These are phyloP conservation scores for Sphenopsis melanotis DNA, from an alignment of 2,797 vertebrate genomes.

Conservation along the genomic window DNA sequence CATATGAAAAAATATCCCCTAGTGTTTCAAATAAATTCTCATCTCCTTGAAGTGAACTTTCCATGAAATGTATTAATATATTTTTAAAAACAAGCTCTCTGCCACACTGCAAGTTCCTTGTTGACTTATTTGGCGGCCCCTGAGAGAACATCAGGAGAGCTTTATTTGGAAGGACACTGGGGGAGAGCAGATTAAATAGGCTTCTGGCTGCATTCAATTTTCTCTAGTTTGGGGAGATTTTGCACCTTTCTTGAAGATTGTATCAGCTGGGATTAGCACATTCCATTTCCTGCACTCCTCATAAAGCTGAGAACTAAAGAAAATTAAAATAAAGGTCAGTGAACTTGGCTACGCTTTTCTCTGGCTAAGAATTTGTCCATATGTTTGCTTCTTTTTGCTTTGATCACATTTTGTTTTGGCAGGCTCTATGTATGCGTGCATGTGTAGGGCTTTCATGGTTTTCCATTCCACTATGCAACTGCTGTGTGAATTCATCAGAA, in stretches of 20 bases:
- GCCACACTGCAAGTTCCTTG: background rate
- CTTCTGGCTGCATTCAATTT: slow-evolving; percentile 48
- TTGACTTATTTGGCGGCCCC: slow-evolving; percentile 15
- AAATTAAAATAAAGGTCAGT: slow-evolving; percentile 69
- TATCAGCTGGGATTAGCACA: slow-evolving; percentile 63
- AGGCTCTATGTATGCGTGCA: background rate
- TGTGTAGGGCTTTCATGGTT: background rate
- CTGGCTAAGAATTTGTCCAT: slow-evolving; percentile 41
- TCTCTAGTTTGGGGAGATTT: slow-evolving; percentile 45
- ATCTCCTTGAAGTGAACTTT: slow-evolving; percentile 23
- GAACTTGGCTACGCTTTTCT: slow-evolving; percentile 47
- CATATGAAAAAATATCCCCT: slow-evolving; percentile 1
- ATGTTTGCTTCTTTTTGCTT: slow-evolving; percentile 23
- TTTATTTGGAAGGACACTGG: slow-evolving; percentile 39
- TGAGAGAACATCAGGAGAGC: background rate
- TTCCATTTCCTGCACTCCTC: slow-evolving; percentile 63
- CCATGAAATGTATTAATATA: background rate
- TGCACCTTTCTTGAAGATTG: slow-evolving; percentile 57
- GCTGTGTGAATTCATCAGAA: background rate
- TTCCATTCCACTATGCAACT: background rate
- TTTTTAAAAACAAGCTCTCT: background rate
- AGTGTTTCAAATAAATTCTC: slow-evolving; percentile 38
- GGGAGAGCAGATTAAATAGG: slow-evolving; percentile 18
- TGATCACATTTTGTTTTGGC: slow-evolving; percentile 8
- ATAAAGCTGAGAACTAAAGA: slow-evolving; percentile 59